A percentile compares a stretch with the other conserved stretches of the same genome.
phyloP scores from a whole-genome alignment of 2,113 vertebrate species.

The Rhinolophus ferrumequinum region DNA sequence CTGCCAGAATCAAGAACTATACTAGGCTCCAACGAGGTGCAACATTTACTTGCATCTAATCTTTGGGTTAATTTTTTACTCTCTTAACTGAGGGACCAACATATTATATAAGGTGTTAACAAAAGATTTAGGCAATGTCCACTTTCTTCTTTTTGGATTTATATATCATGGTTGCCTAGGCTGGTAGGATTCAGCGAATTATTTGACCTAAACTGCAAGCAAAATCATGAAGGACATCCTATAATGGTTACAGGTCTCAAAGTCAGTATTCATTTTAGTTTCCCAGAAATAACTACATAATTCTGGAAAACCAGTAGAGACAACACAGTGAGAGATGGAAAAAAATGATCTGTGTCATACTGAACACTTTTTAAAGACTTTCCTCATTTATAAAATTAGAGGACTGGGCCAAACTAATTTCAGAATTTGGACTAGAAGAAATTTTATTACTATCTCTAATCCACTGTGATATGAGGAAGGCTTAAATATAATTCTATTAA shows the following conservation, averaged over 20 bases:
- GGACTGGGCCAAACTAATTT: neutral
- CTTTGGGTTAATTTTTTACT: slow-evolving; percentile 34
- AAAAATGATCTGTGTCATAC: neutral
- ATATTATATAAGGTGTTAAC: neutral
- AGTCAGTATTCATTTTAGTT: slow-evolving; percentile 40
- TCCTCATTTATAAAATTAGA: slow-evolving; percentile 8
- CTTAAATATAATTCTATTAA: slow-evolving; percentile 33
- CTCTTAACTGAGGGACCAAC: neutral
- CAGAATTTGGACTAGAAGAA: neutral
- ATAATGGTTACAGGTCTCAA: neutral
- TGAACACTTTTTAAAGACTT: slow-evolving; percentile 18
- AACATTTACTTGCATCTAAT: slow-evolving; percentile 4
- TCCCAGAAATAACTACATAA: slow-evolving; percentile 11
- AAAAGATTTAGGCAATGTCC: neutral
- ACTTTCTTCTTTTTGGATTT: slow-evolving; percentile 4
- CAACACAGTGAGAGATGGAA: neutral
- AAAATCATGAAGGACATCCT: neutral
- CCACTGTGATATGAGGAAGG: neutral
- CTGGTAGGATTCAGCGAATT: neutral
- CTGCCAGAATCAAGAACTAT: neutral
- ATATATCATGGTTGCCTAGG: neutral
- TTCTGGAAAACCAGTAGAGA: neutral
- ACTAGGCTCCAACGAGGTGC: neutral
- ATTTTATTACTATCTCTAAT: slow-evolving; percentile 30
- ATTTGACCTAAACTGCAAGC: slow-evolving; percentile 2